phyloP scores from a whole-genome alignment of 2,888 invertebrate species.

The Omphaloscelis lunosa region DNA sequence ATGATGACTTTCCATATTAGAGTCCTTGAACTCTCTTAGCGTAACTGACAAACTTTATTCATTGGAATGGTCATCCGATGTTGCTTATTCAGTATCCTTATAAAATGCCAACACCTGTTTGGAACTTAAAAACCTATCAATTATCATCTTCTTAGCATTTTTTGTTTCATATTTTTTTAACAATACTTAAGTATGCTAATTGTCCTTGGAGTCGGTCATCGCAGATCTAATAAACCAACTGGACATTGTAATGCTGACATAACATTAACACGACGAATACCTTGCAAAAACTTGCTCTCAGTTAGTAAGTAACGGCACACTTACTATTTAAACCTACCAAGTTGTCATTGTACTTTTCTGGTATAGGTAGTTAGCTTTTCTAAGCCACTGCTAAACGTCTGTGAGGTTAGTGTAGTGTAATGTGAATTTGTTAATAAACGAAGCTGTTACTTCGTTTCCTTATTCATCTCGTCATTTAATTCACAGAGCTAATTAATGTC shows the following conservation, averaged over 20 bases:
- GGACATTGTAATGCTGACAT: constrained; percentile 15
- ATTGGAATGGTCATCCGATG: constrained; percentile 1
- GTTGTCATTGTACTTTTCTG: background rate
- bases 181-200: constrained; percentile 15
- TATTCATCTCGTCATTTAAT: background rate
- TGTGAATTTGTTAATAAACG: no score
- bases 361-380: background rate
- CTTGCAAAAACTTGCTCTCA: background rate
- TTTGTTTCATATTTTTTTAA: constrained; percentile 1
- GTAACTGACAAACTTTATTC: background rate
- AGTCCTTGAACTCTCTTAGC: constrained; percentile 18
- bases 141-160: constrained; percentile 12
- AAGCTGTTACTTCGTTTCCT: no score
- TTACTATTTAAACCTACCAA: background rate
- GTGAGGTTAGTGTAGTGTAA: no score
- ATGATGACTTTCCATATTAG: background rate
- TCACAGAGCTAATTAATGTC: background rate
- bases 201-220: constrained; percentile 3
- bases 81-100: background rate
- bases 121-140: constrained; percentile 2
- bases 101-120: constrained; percentile 12
- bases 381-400: background rate
- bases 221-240: background rate
- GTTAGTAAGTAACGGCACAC: background rate
- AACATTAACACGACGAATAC: background rate